phyloP scores from a whole-genome alignment of 2,797 vertebrate species.

The Atherinosoma microstoma region DNA sequence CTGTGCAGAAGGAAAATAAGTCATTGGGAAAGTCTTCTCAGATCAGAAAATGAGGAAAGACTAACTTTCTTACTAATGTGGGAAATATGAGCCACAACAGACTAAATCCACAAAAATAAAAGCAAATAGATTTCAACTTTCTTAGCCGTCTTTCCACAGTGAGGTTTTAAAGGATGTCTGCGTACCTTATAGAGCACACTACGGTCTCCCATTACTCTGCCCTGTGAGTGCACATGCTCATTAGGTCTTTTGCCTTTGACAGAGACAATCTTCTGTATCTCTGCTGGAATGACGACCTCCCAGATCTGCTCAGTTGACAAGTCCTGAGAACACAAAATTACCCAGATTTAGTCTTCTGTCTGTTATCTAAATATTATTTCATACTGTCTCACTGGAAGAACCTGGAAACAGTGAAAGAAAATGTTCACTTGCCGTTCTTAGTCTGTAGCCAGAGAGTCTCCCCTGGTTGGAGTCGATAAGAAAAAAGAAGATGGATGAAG shows the following conservation, averaged over 20 bases:
- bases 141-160: not conserved
- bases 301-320: constrained; percentile 93
- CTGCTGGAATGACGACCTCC: constrained; percentile 90
- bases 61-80: constrained; percentile 4
- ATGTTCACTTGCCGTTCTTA: constrained; percentile 85
- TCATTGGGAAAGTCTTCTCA: constrained; percentile 41
- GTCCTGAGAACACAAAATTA: constrained; percentile 80
- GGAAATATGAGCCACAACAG: not conserved
- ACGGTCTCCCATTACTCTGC: constrained; percentile 97
- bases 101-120: constrained; percentile 11
- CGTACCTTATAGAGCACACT: constrained; percentile 97
- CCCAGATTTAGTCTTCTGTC: not conserved
- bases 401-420: not conserved
- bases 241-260: constrained; percentile 94
- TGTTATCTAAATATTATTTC: not conserved
- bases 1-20: constrained; percentile 31
- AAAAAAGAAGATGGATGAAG: constrained; percentile 93
- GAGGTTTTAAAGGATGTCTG: not conserved
- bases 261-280: constrained; percentile 89
- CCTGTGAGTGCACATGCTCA: constrained; percentile 97
- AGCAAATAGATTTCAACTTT: not conserved
- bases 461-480: constrained; percentile 90
- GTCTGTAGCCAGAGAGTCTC: constrained; percentile 90
- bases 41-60: constrained; percentile 1
- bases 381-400: not conserved